Percentiles rank a stretch among this genome's conserved stretches.
phyloP scores from a whole-genome alignment of 1,140 invertebrate species.

The Armadillidium nasatum region DNA sequence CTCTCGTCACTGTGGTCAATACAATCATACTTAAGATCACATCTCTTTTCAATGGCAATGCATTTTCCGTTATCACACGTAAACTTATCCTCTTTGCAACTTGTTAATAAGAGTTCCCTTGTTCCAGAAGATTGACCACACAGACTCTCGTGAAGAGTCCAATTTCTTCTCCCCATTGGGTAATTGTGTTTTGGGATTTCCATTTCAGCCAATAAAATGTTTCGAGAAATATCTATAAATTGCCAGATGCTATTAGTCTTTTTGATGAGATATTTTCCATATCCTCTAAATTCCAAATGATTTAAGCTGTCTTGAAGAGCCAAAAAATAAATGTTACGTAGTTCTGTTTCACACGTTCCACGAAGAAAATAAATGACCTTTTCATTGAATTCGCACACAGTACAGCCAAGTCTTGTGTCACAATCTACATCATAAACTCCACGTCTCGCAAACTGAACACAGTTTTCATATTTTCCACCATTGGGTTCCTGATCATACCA shows the following conservation, averaged over 20 bases:
- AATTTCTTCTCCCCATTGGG: constrained; percentile 39
- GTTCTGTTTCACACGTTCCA: constrained; percentile 37
- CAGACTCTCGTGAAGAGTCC: constrained; percentile 24
- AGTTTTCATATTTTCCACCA: constrained; percentile 35
- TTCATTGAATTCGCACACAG: constrained; percentile 34
- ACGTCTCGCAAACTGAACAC: not conserved
- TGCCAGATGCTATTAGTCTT: constrained; percentile 25
- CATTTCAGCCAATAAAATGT: constrained; percentile 30
- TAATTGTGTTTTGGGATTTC: constrained; percentile 8
- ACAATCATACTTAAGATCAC: constrained; percentile 65
- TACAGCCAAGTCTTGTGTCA: constrained; percentile 11
- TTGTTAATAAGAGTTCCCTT: constrained; percentile 25
- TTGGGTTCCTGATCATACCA: constrained; percentile 40
- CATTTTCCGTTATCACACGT: constrained; percentile 52
- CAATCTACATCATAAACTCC: constrained; percentile 37
- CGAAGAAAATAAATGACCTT: constrained; percentile 23
- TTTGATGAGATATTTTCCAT: constrained; percentile 35
- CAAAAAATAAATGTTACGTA: constrained; percentile 35
- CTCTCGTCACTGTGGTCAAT: constrained; percentile 66
- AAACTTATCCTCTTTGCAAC: constrained; percentile 47
- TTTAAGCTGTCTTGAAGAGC: constrained; percentile 32
- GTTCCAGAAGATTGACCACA: constrained; percentile 24
- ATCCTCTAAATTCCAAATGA: constrained; percentile 33
- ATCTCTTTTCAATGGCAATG: constrained; percentile 51
- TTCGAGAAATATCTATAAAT: constrained; percentile 7